Conservation (phyloP, 1,140 invertebrate genomes). For the Trinorchestia longiramus region DNA sequence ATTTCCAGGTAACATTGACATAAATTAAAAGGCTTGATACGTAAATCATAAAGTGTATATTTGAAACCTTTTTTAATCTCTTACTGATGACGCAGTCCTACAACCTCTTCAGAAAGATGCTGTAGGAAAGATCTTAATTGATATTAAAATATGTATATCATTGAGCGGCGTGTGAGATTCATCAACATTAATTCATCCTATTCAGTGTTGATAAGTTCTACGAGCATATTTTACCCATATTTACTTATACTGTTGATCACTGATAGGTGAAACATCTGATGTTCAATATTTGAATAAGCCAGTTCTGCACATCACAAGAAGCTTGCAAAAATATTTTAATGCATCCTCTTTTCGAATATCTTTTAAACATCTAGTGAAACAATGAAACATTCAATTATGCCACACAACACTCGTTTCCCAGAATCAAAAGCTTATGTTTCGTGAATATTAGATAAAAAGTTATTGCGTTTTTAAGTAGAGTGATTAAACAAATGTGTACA, state of each 20-base stretch:
- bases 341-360: background rate
- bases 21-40: too few relatives aligned
- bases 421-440: background rate
- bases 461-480: too few relatives aligned
- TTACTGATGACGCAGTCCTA: too few relatives aligned
- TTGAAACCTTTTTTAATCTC: too few relatives aligned
- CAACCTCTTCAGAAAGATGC: too few relatives aligned
- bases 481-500: too few relatives aligned
- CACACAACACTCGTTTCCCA: background rate
- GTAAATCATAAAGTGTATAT: too few relatives aligned
- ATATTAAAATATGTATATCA: too few relatives aligned
- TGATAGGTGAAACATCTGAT: background rate
- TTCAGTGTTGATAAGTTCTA: background rate
- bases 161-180: background rate
- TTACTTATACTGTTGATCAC: background rate
- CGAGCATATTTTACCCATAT: background rate
- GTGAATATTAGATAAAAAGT: too few relatives aligned
- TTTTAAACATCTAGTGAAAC: background rate
- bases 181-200: background rate
- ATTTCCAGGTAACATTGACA: too few relatives aligned
- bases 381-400: background rate
- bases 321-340: background rate
- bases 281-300: background rate
- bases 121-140: too few relatives aligned
- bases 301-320: background rate